phyloP scores from a whole-genome alignment of 2,113 vertebrate genomes.

The Rhinopithecus roxellana region DNA sequence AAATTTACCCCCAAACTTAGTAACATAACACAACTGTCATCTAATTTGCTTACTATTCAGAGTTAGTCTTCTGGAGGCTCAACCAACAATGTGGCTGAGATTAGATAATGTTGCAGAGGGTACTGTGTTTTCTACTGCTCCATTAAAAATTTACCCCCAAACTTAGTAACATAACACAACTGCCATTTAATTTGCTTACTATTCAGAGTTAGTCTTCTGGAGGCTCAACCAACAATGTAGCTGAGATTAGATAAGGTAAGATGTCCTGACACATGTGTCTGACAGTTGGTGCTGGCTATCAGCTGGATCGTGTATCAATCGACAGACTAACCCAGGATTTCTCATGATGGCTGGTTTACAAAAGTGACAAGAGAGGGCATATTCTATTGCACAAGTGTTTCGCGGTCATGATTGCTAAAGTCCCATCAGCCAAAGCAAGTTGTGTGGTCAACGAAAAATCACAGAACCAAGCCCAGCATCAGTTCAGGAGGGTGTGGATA shows the following conservation, averaged over 20 bases:
- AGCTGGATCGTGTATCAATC: background rate
- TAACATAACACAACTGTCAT: background rate
- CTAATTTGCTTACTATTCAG: background rate
- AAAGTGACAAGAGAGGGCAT: background rate
- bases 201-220: background rate
- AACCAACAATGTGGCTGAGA: background rate
- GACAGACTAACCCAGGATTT: background rate
- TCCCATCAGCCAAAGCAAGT: background rate
- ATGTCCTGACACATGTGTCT: background rate
- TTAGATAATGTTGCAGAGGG: background rate
- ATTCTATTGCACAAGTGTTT: background rate
- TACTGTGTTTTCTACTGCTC: no score
- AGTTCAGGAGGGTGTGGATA: background rate
- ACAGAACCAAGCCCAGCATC: background rate
- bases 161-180: background rate
- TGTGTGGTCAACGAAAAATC: background rate
- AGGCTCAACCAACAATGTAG: background rate
- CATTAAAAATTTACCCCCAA: no score
- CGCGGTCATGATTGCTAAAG: background rate
- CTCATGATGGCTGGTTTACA: background rate
- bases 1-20: no score
- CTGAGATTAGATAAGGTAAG: background rate
- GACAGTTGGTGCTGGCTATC: background rate
- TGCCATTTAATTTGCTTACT: background rate
- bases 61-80: background rate